Evolutionary conservation across 1,140 invertebrate genomes (phyloP), one percentile per base, ranked within the genome.

Genomic region (Lepidurus packardi): DNA sequence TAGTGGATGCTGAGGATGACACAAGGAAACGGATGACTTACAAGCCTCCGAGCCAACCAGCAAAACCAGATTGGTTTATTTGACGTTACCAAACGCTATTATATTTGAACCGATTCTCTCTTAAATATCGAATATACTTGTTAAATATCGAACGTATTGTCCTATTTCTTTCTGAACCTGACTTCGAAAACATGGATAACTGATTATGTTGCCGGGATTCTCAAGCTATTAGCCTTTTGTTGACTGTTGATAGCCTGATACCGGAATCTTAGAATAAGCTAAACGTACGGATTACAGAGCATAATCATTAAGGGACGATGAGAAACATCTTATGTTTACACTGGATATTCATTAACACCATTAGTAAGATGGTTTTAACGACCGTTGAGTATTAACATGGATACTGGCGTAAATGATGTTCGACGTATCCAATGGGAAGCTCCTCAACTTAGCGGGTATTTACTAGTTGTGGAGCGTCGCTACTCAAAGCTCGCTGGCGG

Each of bases 21-120:
- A 65, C 53, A 65, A 65, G 53, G 53, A 65, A 65, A 65, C 53
- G 53, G 53, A 65, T 65, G 53, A 65, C 53, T 65, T 65, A 65
- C 53, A 65, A 65, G 53, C 53, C 21, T 65, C 53, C 16, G 16
- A 65, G 53, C 53, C 13, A 65, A 65, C 16, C 53, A 21, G 21
- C 53, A 65, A 65, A 65, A 65, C 53, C 21, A 21, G 53, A 65
- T 65, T 65, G 53, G 16, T 65, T 7, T 65, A 21, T 65, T 65
- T 65, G 21, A 65, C 53, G 16, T 65, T n/a, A n/a, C 21, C 21
- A 65, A 21, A n/a, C 53, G 53, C 53, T 65, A 0, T n/a, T 65
- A 65, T 65, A n/a, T 65, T 16, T 7, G 4, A 9, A 21, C 53
- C 6, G 2, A n/a, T n/a, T 7, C 21, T 65, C 10, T 16, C 13